Base-by-base conservation (phyloP, 2,888 invertebrate genomes). In the Eupithecia exiguata region DNA sequence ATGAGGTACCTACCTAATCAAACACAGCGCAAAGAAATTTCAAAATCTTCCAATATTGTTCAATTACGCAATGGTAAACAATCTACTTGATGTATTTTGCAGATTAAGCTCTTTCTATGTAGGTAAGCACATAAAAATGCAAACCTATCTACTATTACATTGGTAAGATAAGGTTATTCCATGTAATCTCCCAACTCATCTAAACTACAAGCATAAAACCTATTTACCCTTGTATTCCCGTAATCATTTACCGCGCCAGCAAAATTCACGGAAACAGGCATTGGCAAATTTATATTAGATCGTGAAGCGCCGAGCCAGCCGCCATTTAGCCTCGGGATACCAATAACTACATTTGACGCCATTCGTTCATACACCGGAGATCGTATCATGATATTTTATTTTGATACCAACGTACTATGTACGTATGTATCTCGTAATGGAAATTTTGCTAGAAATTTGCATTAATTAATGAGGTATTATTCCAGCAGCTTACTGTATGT, bases 211-310 rank as follows among this genome's bases (percentile, higher is more conserved):
- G 38, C 67, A 69, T 73, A 69, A 71, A 74, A 71, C 40, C 73
- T 73, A 38, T 43, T 66, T 71, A 74, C 76, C 71, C 76, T 69
- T 76, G 74, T 74, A 76, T 62, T 68, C 36, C 58, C 58, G 21
- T 58, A 14, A 58, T 58, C 68, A 66, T 43, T 67, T 66, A 63
- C 63, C 73, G 76, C 77, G 72, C 73, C 69, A 72, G 69, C 66
- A 72, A 71, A 74, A 69, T 79, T 82, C 82, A 77, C 76, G 75
- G 79, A 78, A 82, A 83, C 81, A 82, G 80, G 76, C 83, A 85
- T 86, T 82, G 80, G 83, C 81, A 86, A 84, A 87, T 86, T 84
- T 86, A 86, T 88, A 87, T 87, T 86, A 86, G 82, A 85, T 84
- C 83, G 84, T 80, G 82, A 86, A 80, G 68, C 73, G 82, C 76